phyloP scores from a whole-genome alignment of 2,113 vertebrate species.

The Microtus ochrogaster region DNA sequence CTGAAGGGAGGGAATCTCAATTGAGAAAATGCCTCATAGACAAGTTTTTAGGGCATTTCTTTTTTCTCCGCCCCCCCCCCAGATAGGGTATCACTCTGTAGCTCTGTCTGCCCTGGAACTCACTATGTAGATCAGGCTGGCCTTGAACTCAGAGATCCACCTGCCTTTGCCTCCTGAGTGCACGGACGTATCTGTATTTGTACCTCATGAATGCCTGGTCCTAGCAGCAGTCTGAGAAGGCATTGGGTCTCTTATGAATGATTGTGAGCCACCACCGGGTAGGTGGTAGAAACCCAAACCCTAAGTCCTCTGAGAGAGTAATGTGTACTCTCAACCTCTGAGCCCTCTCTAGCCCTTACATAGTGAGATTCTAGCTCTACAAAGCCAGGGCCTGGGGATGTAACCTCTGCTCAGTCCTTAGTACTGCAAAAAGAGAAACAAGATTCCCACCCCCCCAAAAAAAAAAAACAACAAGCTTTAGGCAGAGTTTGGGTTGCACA shows the following conservation, averaged over 20 bases:
- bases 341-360: background rate
- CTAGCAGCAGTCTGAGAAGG: background rate
- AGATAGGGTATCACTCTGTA: background rate
- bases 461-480: background rate
- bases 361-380: background rate
- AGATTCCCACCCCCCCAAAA: background rate
- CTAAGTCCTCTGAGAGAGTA: background rate
- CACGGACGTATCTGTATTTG: background rate
- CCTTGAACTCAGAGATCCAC: background rate
- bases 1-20: background rate
- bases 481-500: background rate
- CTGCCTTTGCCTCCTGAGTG: background rate
- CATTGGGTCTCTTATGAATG: background rate
- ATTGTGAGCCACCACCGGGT: background rate
- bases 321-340: background rate
- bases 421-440: background rate
- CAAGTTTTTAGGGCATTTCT: background rate
- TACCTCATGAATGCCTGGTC: background rate
- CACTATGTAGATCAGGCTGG: background rate
- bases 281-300: background rate
- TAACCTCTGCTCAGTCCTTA: background rate
- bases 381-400: too few relatives aligned
- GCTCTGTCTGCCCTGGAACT: background rate
- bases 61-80: rapidly evolving
- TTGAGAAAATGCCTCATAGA: background rate